These are phyloP conservation scores for Salvelinus namaycush DNA, from an alignment of 2,113 vertebrate species.

Conservation along the genomic window DNA sequence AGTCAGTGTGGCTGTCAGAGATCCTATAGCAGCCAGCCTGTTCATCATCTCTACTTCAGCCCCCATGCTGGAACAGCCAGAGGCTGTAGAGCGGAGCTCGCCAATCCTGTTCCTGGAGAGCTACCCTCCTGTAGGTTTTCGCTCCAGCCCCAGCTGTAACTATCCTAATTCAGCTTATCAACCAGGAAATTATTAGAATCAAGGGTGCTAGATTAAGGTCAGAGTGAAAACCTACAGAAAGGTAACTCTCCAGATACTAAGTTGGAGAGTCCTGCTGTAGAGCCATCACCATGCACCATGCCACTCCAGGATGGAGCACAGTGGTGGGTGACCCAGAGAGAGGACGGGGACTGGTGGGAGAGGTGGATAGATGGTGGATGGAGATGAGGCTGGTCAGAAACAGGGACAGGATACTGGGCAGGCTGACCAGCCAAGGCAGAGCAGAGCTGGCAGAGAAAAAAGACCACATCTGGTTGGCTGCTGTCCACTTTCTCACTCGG, in stretches of 20 bases:
- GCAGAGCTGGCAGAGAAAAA: not conserved
- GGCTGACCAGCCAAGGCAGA: not conserved
- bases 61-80: not conserved
- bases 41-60: not conserved
- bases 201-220: too few species aligned
- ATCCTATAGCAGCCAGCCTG: slow-evolving; percentile 24
- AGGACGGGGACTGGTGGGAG: not conserved
- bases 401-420: not conserved
- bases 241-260: too few species aligned
- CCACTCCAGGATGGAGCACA: not conserved
- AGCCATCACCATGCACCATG: not conserved
- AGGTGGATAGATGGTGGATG: not conserved
- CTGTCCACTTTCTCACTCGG: not conserved
- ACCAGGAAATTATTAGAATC: too few species aligned
- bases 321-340: not conserved
- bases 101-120: too few species aligned
- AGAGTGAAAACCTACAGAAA: too few species aligned
- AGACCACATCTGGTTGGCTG: slow-evolving; percentile 1
- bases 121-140: too few species aligned
- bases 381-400: not conserved
- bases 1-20: slow-evolving; percentile 4
- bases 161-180: too few species aligned
- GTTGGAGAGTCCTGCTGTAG: too few species aligned
- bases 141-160: too few species aligned
- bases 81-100: not conserved